Evolutionary conservation across 1,140 invertebrate genomes (phyloP).

Genomic region (Octopus bimaculoides): DNA sequence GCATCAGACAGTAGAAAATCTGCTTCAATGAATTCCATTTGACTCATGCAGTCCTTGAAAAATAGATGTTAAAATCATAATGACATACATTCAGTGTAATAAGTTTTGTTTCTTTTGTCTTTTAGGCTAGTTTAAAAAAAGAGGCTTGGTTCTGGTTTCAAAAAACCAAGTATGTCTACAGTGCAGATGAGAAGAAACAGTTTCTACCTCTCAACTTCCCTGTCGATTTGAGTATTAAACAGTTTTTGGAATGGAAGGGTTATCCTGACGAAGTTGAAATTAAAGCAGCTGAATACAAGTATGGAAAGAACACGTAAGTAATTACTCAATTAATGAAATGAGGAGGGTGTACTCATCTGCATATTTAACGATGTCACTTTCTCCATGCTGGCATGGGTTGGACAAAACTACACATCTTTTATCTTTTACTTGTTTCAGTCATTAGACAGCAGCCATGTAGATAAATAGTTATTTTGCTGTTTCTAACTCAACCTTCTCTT

Average conservation of each 20-base stretch:
- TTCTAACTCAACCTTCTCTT: background rate
- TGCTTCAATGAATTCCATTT: too few species aligned
- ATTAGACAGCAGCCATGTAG: too few species aligned
- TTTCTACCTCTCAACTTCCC: constrained; percentile 85
- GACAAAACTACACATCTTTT: too few species aligned
- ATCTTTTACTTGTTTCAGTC: too few species aligned
- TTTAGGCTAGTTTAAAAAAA: constrained; percentile 36
- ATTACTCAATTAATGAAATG: background rate
- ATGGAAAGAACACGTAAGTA: constrained; percentile 84
- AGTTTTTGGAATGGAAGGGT: constrained; percentile 85
- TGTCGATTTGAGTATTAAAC: constrained; percentile 67
- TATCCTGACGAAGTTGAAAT: constrained; percentile 80
- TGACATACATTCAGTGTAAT: too few species aligned
- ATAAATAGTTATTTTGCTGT: too few species aligned
- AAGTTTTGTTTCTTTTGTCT: constrained; percentile 14
- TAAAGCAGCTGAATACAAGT: constrained; percentile 71
- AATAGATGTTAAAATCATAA: background rate
- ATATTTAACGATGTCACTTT: too few species aligned
- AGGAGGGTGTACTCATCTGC: too few species aligned
- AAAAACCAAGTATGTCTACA: constrained; percentile 94
- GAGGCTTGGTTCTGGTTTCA: constrained; percentile 86
- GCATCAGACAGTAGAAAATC: too few species aligned
- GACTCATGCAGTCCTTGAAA: background rate
- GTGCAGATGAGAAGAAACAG: constrained; percentile 69
- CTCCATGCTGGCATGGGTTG: too few species aligned